These are phyloP conservation scores for Chinchilla lanigera DNA, from an alignment of 2,113 vertebrate species.

Conservation along the genomic window DNA sequence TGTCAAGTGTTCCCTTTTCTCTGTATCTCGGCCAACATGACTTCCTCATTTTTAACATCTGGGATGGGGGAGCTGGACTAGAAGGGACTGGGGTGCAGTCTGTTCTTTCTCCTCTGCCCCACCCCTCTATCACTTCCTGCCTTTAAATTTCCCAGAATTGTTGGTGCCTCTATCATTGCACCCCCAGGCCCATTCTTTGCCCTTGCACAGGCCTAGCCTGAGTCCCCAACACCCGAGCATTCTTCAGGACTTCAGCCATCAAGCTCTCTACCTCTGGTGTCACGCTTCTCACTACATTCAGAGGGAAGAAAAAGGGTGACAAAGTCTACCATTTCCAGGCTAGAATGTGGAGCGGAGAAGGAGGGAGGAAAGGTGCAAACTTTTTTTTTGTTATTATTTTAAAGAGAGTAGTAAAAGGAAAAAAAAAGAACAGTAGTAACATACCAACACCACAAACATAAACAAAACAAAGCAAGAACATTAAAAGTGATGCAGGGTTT, in stretches of 20 bases:
- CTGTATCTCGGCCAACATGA: background rate
- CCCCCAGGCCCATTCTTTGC: background rate
- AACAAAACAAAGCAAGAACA: no score
- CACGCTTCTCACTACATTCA: background rate
- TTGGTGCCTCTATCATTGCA: background rate
- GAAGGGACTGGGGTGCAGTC: background rate
- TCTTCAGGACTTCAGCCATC: background rate
- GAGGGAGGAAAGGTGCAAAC: background rate
- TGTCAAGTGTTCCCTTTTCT: background rate
- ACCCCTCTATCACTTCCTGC: background rate
- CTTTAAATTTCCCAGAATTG: background rate
- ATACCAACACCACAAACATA: no score
- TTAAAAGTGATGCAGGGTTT: no score
- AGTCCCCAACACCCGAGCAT: background rate
- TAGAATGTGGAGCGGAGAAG: background rate
- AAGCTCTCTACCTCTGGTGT: background rate
- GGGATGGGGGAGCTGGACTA: background rate
- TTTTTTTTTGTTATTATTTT: no score
- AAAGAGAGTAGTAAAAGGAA: no score
- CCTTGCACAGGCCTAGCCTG: no score
- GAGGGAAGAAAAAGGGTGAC: background rate
- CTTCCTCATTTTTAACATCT: conserved; percentile 3
- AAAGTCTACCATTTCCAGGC: background rate
- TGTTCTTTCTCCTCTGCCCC: background rate
- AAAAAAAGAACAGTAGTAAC: no score